phyloP scores from a whole-genome alignment of 2,888 invertebrate genomes.

The Ashinkailepas kermadecensis region DNA sequence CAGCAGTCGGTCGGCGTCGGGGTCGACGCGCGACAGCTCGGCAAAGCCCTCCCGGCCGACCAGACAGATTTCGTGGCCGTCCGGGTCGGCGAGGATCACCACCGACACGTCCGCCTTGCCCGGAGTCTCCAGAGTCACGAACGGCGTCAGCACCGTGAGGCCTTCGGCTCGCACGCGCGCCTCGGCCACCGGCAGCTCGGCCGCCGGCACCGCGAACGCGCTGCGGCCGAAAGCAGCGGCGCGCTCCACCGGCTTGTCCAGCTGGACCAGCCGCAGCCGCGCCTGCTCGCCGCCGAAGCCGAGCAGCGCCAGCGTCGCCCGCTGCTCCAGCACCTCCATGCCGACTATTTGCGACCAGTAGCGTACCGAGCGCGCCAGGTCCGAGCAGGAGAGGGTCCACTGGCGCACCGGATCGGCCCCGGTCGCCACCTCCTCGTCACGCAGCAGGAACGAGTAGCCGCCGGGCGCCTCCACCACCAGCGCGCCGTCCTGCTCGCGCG shows the following conservation, averaged over 20 bases:
- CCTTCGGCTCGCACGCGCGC: slow-evolving; percentile 60
- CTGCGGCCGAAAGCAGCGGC: slow-evolving; percentile 90
- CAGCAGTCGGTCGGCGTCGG: slow-evolving; percentile 68
- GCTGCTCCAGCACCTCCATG: slow-evolving; percentile 58
- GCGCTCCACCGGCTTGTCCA: slow-evolving; percentile 64
- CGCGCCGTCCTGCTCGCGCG: slow-evolving; percentile 49
- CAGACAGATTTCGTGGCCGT: slow-evolving; percentile 96
- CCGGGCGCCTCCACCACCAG: slow-evolving; percentile 75
- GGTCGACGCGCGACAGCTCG: slow-evolving; percentile 77
- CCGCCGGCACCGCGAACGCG: slow-evolving; percentile 80
- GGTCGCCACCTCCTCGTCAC: slow-evolving; percentile 1
- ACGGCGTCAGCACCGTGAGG: slow-evolving; percentile 73
- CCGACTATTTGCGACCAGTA: slow-evolving; percentile 78
- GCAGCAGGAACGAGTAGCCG: slow-evolving; percentile 77
- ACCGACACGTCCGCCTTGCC: slow-evolving; percentile 95
- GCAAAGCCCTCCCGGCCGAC: slow-evolving; percentile 93
- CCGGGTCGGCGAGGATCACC: slow-evolving; percentile 92
- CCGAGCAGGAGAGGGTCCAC: slow-evolving; percentile 68
- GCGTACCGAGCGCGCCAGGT: slow-evolving; percentile 63
- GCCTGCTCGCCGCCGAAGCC: slow-evolving; percentile 66
- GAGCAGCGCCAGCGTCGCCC: slow-evolving; percentile 54
- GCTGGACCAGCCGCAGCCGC: slow-evolving; percentile 65
- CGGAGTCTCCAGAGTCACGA: slow-evolving; percentile 89
- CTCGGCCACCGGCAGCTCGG: slow-evolving; percentile 67
- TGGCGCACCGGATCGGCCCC: slow-evolving; percentile 64